These are phyloP conservation scores for Epinephelus coioides DNA, from an alignment of 2,797 vertebrate species.

Conservation along the genomic window DNA sequence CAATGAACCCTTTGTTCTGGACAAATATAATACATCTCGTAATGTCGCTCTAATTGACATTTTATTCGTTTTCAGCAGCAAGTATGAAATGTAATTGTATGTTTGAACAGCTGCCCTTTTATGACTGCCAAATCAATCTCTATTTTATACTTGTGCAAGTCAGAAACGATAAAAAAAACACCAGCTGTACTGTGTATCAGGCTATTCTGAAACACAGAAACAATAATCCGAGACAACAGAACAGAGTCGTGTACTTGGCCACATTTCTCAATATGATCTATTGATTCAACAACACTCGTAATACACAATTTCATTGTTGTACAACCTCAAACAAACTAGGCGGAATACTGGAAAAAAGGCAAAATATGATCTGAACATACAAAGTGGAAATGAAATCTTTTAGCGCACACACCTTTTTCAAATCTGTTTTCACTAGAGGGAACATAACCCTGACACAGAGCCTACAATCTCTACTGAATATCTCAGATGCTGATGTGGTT, in stretches of 20 bases:
- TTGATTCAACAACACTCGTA: not conserved
- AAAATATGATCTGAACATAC: not conserved
- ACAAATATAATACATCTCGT: too few relatives aligned
- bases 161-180: not conserved
- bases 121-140: not conserved
- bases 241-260: not conserved
- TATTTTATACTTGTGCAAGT: too few relatives aligned
- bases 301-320: not conserved
- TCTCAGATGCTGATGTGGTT: not conserved
- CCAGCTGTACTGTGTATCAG: not conserved
- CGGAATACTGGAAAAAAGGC: not conserved
- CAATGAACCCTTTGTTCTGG: not conserved
- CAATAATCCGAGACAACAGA: not conserved
- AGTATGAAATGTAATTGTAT: slow-evolving; percentile 1
- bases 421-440: not conserved
- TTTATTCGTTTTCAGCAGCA: slow-evolving; percentile 14
- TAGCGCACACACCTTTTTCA: not conserved
- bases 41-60: not conserved
- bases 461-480: not conserved
- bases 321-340: not conserved
- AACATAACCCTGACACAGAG: not conserved
- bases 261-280: not conserved
- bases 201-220: not conserved
- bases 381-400: not conserved
- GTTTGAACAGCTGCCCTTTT: slow-evolving; percentile 2